Evolutionary conservation across 1,140 invertebrate species (phyloP), one percentile per base, ranked within the genome.

Genomic region (Drosophila repletoides): DNA sequence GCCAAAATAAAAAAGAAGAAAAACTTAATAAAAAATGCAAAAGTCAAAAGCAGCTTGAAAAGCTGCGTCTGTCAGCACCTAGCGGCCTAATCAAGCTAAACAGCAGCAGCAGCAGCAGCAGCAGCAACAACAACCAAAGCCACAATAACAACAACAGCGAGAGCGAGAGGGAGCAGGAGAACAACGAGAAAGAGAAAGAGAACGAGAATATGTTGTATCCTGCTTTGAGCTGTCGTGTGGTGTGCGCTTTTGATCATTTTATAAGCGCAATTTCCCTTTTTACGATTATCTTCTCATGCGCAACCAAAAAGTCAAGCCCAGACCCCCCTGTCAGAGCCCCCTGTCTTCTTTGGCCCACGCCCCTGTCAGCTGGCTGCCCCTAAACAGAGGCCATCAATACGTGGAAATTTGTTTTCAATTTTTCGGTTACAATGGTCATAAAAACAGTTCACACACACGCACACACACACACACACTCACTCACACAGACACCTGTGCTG

Each of bases 361-460:
- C 48, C 29, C 3, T 0, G 5, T 6, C 6, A 24, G 4, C 15
- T 21, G 19, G 19, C 19, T 21, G 24, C 58, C 46, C 43, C 24
- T 17, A 43, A 56, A 63, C 5, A 46, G 56, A 24, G 33, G 33
- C 55, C 68, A 71, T 70, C 69, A 73, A 83, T 77, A 84, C 56
- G 73, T 74, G 73, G 73, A 84, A 87, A 86, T 86, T 86, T 80
- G 75, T 80, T 86, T 86, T 87, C 75, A 86, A 87, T 86, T 86
- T 87, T 77, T 86, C 45, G 72, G 59, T 72, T 65, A 74, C 80
- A 84, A 66, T 70, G 68, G 67, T 76, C 80, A 72, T 86, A 80
- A 86, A 86, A 80, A 76, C 55, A 31, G 46, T 53, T 36, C 49
- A 55, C 74, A 31, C 58, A 72, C 61, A 60, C 46, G 31, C 31